Evolutionary conservation across 2,113 vertebrate genomes (phyloP).

Genomic region (Neotoma lepida): DNA sequence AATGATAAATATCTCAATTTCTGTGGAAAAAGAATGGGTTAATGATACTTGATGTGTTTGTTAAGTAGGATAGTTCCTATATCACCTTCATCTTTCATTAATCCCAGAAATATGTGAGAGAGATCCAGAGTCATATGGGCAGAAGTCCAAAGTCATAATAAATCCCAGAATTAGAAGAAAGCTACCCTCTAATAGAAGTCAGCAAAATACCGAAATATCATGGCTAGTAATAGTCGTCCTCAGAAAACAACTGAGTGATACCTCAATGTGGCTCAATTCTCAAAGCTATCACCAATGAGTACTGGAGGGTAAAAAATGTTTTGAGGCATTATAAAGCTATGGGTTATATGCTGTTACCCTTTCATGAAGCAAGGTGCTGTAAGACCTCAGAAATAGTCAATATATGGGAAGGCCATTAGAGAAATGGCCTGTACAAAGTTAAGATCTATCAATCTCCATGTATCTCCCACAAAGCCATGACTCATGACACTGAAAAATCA

Average conservation of each 20-base stretch:
- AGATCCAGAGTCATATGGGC: background rate
- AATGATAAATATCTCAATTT: conserved; percentile 35
- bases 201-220: background rate
- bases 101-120: background rate
- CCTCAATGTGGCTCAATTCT: conserved; percentile 29
- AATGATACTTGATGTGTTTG: background rate
- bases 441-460: background rate
- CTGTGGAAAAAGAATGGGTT: background rate
- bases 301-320: background rate
- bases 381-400: background rate
- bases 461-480: background rate
- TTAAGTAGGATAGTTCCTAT: background rate
- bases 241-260: background rate
- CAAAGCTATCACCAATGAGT: background rate
- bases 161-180: conserved; percentile 24
- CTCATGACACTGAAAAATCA: background rate
- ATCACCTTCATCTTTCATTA: background rate
- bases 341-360: background rate
- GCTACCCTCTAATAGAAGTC: background rate
- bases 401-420: background rate
- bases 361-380: background rate
- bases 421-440: background rate
- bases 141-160: conserved; percentile 2
- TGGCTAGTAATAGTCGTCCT: background rate
- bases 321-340: background rate